These are phyloP conservation scores for Ascaphus truei DNA, from an alignment of 2,113 vertebrate genomes.

Conservation along the genomic window DNA sequence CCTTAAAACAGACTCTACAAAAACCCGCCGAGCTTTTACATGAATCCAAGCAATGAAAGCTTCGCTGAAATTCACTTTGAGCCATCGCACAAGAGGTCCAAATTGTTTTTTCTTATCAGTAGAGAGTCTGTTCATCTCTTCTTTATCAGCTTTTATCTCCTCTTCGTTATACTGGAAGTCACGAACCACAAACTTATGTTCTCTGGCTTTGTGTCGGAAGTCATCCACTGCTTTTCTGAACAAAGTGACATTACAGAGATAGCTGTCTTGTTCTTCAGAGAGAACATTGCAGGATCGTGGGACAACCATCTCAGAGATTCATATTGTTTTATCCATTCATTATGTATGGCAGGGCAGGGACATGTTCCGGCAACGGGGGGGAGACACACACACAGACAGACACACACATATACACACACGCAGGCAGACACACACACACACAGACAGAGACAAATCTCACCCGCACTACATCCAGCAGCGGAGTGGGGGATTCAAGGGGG, in stretches of 20 bases:
- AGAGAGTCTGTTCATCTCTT: conserved; percentile 94
- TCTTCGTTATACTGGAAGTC: conserved; percentile 98
- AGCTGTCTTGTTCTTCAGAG: conserved; percentile 91
- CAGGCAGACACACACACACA: too few relatives aligned
- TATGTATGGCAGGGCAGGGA: too few relatives aligned
- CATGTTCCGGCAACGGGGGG: too few relatives aligned
- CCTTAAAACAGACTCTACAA: conserved; percentile 97
- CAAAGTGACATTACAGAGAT: conserved; percentile 90
- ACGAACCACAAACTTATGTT: conserved; percentile 91
- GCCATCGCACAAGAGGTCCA: conserved; percentile 94
- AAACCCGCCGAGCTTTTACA: conserved; percentile 92
- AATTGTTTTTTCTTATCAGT: conserved; percentile 99
- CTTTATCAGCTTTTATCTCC: conserved; percentile 97
- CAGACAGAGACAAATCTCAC: too few relatives aligned
- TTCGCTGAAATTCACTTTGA: conserved; percentile 99
- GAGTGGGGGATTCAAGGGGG: too few relatives aligned
- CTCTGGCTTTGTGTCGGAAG: conserved; percentile 95
- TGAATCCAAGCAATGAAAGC: conserved; percentile 98
- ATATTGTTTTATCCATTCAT: conserved; percentile 93
- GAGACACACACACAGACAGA: too few relatives aligned
- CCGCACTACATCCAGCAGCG: too few relatives aligned
- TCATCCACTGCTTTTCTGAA: conserved; percentile 95
- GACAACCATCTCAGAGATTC: conserved; percentile 98
- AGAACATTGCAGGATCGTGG: conserved; percentile 92
- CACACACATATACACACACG: too few relatives aligned